Evolutionary conservation across 2,797 vertebrate genomes (phyloP).

Genomic region (Triplophysa yarkandensis): DNA sequence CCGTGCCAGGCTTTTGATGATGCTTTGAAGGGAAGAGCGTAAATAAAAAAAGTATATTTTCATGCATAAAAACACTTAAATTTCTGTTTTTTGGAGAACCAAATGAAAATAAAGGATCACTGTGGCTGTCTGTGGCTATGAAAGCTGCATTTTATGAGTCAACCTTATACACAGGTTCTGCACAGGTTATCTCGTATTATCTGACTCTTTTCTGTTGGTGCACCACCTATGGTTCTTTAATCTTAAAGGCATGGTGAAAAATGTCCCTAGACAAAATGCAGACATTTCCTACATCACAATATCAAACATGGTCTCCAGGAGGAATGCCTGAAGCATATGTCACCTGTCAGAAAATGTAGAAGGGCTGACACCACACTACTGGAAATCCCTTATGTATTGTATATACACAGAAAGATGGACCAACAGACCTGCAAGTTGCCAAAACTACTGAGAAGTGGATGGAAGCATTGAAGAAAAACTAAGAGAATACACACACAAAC

Average conservation of each 20-base stretch:
- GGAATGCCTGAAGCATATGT: slow-evolving; percentile 24
- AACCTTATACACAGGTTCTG: slow-evolving; percentile 29
- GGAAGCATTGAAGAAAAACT: too few species aligned
- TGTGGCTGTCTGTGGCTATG: not conserved
- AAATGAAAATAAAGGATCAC: slow-evolving; percentile 16
- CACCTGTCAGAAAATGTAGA: slow-evolving; percentile 24
- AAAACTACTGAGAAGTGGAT: not conserved
- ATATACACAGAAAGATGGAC: not conserved
- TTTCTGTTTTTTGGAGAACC: slow-evolving; percentile 14
- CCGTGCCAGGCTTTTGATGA: slow-evolving; percentile 14
- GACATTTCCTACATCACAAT: slow-evolving; percentile 6
- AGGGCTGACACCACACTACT: slow-evolving; percentile 10
- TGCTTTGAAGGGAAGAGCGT: slow-evolving; percentile 27
- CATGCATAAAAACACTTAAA: slow-evolving; percentile 13
- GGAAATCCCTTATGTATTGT: not conserved
- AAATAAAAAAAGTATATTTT: slow-evolving; percentile 24
- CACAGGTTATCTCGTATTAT: slow-evolving; percentile 23
- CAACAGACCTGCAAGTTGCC: not conserved
- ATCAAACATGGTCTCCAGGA: slow-evolving; percentile 30
- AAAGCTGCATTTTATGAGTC: slow-evolving; percentile 34
- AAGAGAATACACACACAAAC: slow-evolving; percentile 1
- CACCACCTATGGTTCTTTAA: slow-evolving; percentile 17
- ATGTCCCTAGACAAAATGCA: slow-evolving; percentile 22
- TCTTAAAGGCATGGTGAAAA: slow-evolving; percentile 31
- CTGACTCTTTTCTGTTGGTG: slow-evolving; percentile 20